These are phyloP conservation scores for Cephus rjabovi DNA, from an alignment of 2,888 invertebrate genomes.

Conservation along the genomic window DNA sequence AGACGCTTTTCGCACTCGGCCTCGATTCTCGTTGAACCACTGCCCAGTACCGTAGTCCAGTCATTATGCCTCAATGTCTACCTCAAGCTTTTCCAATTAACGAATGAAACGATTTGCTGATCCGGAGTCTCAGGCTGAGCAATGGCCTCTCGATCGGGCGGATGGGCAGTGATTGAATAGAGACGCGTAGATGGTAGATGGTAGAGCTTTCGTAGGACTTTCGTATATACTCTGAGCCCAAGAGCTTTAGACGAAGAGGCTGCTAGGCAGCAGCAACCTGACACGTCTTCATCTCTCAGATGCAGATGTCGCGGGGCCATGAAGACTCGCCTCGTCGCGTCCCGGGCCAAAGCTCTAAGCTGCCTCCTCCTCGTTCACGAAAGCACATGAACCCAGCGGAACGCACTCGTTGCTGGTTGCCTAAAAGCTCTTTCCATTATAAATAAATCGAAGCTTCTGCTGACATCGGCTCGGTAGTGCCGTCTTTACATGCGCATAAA, in stretches of 20 bases:
- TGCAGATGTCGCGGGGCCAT: constrained; percentile 46
- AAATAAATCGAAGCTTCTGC: too few relatives aligned
- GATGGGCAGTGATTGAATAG: too few relatives aligned
- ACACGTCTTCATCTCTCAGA: constrained; percentile 46
- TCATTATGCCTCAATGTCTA: neutral
- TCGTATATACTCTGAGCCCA: neutral
- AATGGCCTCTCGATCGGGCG: too few relatives aligned
- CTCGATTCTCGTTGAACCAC: constrained; percentile 33
- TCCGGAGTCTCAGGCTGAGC: too few relatives aligned
- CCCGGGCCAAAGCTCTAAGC: neutral
- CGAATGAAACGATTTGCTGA: too few relatives aligned
- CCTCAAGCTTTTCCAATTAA: too few relatives aligned
- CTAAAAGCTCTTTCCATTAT: constrained; percentile 7
- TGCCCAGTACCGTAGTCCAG: constrained; percentile 41
- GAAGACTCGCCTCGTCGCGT: constrained; percentile 36
- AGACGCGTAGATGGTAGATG: too few relatives aligned
- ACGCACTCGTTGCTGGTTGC: constrained; percentile 22
- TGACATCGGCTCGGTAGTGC: too few relatives aligned
- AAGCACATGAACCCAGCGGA: constrained; percentile 15
- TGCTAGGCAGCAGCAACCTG: constrained; percentile 24
- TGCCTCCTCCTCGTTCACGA: neutral
- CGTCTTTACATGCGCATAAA: too few relatives aligned
- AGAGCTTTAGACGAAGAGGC: constrained; percentile 7
- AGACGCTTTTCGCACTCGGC: too few relatives aligned
- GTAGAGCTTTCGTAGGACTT: too few relatives aligned